Base-by-base conservation (phyloP, 2,113 vertebrate species). In the Empidonax traillii region DNA sequence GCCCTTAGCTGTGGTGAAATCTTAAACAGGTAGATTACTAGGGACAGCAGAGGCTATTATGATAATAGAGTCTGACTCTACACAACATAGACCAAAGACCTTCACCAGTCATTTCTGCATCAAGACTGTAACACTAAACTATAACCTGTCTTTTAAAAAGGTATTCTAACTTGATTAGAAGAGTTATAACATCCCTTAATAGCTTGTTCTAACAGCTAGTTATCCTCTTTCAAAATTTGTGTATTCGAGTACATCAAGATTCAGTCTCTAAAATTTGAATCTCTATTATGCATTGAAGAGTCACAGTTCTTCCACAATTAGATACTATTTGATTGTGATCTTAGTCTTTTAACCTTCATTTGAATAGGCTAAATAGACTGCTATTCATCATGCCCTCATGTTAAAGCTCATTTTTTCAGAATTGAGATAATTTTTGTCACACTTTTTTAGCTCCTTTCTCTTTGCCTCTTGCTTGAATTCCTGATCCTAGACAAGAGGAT, bases 61-160 rank as follows among this genome's bases (percentile, higher is more conserved):
- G 39, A 72, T 72, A 85, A 94, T 90, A 35, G 55, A 31, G 23
- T 63, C 68, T 88, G 85, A 90, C 67, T 91, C 74, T 67, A 79
- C 12, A 56, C 58, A 74, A 41, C 72, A 88, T 13, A 8, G 76
- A 75, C 39, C 62, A 88, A 74, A 90, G 67, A 67, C 39, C 72
- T 87, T 84, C 87, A 83, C 71, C 72, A 63, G 43, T 78, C 39
- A 65, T 90, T 93, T 93, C 75, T 94, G 52, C 43, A 91, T 47
- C 75, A 74, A 52, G 25, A 55, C 78, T 63, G 37, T 68, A 83
- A 94, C 10, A 55, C 9, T 65, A 87, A 81, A 43, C 23, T 90
- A 31, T 49, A 84, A 71, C 59, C 49, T 87, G 11, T 51, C 85
- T 79, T 85, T 63, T 69, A 18, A 73, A 85, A 86, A 93, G 59